These are phyloP conservation scores for Coelopa pilipes DNA, from an alignment of 2,888 invertebrate species.

Conservation along the genomic window DNA sequence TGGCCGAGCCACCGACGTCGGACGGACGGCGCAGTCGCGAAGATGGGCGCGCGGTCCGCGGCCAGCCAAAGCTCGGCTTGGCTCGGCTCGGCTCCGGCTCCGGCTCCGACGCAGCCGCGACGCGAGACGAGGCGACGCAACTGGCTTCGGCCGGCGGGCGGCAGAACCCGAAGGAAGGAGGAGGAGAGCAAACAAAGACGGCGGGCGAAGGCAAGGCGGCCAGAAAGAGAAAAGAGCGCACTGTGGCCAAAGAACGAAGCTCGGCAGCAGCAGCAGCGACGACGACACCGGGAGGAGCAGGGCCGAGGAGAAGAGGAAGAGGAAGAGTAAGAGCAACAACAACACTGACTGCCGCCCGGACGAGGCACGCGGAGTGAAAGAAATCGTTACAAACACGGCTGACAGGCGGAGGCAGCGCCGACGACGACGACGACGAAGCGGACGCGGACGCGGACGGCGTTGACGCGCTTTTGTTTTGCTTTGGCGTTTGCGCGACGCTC, in stretches of 20 bases:
- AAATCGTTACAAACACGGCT: too few species aligned
- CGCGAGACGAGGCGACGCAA: neutral
- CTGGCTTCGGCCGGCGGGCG: neutral
- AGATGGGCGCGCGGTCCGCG: neutral
- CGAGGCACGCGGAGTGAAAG: neutral
- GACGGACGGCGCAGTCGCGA: slow-evolving; percentile 10
- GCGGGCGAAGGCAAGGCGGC: neutral
- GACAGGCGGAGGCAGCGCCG: slow-evolving; percentile 29
- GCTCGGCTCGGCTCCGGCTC: neutral
- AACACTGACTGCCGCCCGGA: neutral
- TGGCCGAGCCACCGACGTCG: slow-evolving; percentile 39
- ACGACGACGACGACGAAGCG: slow-evolving; percentile 47
- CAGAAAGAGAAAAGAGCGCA: slow-evolving; percentile 23
- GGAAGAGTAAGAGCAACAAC: slow-evolving; percentile 8
- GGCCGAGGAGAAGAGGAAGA: neutral
- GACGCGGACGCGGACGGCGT: slow-evolving; percentile 26
- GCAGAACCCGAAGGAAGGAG: neutral
- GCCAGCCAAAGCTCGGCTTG: neutral
- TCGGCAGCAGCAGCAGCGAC: neutral
- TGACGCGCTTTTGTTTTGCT: slow-evolving; percentile 29
- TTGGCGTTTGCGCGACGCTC: slow-evolving; percentile 21
- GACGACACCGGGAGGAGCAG: too few species aligned
- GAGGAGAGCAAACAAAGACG: neutral
- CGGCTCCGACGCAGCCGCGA: too few species aligned
- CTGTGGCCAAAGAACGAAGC: slow-evolving; percentile 21